Conservation (phyloP, 92 coral and sea anemone species). For the Pocillopora meandrina region DNA sequence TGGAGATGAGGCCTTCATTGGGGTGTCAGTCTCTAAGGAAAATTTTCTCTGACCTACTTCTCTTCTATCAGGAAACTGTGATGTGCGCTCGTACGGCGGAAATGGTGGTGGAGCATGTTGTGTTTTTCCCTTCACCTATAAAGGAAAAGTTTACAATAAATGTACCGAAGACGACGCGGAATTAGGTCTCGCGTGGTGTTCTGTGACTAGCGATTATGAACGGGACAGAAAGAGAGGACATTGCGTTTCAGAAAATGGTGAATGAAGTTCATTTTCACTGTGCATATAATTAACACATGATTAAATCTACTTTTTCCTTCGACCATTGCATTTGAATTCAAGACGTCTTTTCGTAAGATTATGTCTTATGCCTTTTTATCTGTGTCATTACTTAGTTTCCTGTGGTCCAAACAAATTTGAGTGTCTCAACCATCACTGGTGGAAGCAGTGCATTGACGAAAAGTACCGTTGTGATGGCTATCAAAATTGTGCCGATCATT, state of each 20-base stretch:
- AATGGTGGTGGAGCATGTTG: conserved; percentile 85
- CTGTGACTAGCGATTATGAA: conserved; percentile 81
- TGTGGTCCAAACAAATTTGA: conserved; percentile 60
- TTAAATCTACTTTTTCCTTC: too few species aligned
- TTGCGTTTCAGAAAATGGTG: conserved; percentile 73
- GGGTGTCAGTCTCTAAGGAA: background rate
- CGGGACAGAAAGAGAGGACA: conserved; percentile 74
- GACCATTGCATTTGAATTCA: too few species aligned
- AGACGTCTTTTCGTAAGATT: too few species aligned
- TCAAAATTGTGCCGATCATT: conserved; percentile 76
- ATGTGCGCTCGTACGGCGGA: conserved; percentile 85
- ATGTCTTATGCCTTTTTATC: too few species aligned
- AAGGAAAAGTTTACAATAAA: conserved; percentile 63
- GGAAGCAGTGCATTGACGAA: conserved; percentile 82
- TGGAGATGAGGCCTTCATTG: too few species aligned
- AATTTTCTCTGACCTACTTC: background rate
- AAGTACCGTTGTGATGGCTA: conserved; percentile 65
- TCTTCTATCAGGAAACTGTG: conserved; percentile 60
- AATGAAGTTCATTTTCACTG: background rate
- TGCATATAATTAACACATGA: background rate
- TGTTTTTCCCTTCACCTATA: conserved; percentile 78
- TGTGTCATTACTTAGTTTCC: conserved; percentile 32
- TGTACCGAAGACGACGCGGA: conserved; percentile 58
- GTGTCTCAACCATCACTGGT: conserved; percentile 79
- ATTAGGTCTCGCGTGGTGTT: conserved; percentile 67